phyloP scores from a whole-genome alignment of 2,113 vertebrate genomes.

The Hippoglossus stenolepis region DNA sequence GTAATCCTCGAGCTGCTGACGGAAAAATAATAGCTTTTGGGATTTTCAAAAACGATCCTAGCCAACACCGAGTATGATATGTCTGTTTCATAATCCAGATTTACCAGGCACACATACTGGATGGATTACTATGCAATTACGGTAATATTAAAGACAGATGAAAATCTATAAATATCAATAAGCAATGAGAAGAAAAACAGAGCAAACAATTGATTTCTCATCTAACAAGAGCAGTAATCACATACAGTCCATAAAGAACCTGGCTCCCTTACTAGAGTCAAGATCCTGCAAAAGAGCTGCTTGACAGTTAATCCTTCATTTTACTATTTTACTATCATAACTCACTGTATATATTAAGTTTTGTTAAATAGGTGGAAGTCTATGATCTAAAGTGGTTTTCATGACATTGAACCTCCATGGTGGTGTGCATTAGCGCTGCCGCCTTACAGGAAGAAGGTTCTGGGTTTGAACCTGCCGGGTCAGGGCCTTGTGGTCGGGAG shows the following conservation, averaged over 20 bases:
- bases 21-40: slow-evolving; percentile 68
- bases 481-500: too few relatives aligned
- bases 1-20: slow-evolving; percentile 70
- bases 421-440: too few relatives aligned
- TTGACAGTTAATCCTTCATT: not conserved
- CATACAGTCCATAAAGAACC: not conserved
- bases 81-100: slow-evolving; percentile 39
- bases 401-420: not conserved
- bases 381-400: too few relatives aligned
- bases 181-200: not conserved
- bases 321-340: not conserved
- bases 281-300: not conserved
- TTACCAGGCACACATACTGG: slow-evolving; percentile 1
- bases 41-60: slow-evolving; percentile 44
- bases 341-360: not conserved
- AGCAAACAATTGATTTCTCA: not conserved
- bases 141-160: not conserved
- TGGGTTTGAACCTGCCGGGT: too few relatives aligned
- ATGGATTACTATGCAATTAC: slow-evolving; percentile 11
- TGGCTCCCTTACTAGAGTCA: not conserved
- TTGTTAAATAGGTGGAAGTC: too few relatives aligned
- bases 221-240: not conserved
- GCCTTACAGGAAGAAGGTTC: too few relatives aligned
- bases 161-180: slow-evolving; percentile 7
- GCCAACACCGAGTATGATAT: slow-evolving; percentile 35